Base-by-base conservation (phyloP, 2,797 vertebrate genomes). In the Macropodus opercularis region DNA sequence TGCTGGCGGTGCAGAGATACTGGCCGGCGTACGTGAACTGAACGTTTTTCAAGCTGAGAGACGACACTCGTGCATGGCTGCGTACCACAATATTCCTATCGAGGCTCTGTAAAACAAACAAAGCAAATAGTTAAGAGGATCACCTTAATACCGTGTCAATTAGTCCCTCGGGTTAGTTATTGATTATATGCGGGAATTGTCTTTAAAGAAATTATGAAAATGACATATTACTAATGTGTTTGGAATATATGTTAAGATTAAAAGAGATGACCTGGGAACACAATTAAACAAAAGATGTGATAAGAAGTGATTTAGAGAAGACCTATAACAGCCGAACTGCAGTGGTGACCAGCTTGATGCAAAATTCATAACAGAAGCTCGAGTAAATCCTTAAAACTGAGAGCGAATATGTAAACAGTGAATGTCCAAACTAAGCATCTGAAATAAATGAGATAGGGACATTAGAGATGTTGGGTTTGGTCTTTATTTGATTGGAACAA, bases 1-100 rank as follows among this genome's bases (percentile, higher is more conserved):
- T 99, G 87, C 91, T 94, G 77, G 98, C 97, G 0, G 91, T 95
- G 91, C 98, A 99, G 27, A 96, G 86, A 7, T 99, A 99, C 41
- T 94, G 94, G 17, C 98, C 98, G 0, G 96, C 97, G 5, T 98
- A 93, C 0, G 95, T 98, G 89, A 96, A 98, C 86, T 98, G 96
- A 75, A 99, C 92, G 9, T 95, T 94, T 81, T 98, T 98, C 68
- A 99, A 86, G 2, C 95, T 98, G 55, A 99, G 94, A 0, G 98
- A 96, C 0, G 98, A 99, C 6, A 99, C 94, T 0, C 96, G 92
- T 0, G 95, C 96, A 2, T 99, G 94, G 83, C 94, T 97, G 57
- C 91, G 94, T 0, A 99, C 94, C 51, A 96, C 77, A 13, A 98
- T 92, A 35, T 95, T 95, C 35, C 94, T 94, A 8, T 98, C 96